These are phyloP conservation scores for Mirza zaza DNA, from an alignment of 2,113 vertebrate genomes.

Conservation along the genomic window DNA sequence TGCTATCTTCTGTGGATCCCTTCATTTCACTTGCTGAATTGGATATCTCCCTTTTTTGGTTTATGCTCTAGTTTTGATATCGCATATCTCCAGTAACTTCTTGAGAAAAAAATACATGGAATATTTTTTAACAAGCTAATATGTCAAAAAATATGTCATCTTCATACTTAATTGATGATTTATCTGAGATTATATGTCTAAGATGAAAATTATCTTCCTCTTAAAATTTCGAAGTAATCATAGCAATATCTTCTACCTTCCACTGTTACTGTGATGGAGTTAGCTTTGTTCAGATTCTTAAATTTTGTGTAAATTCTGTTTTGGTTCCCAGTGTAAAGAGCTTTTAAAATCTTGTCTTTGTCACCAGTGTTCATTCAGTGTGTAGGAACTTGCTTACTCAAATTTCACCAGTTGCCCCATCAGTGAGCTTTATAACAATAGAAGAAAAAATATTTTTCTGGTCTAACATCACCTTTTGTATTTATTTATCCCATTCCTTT, in stretches of 20 bases:
- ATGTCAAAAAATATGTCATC: not conserved
- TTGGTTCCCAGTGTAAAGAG: not conserved
- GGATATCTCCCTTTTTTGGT: not conserved
- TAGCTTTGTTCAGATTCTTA: not conserved
- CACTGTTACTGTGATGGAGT: not conserved
- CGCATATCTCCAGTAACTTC: not conserved
- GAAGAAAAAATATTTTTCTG: not conserved
- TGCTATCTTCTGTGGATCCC: not conserved
- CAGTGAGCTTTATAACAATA: not conserved
- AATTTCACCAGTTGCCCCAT: not conserved
- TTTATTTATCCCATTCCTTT: not conserved
- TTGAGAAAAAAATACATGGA: not conserved
- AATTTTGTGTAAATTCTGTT: not conserved
- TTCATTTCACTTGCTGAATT: not conserved
- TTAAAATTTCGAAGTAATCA: not conserved
- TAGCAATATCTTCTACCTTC: not conserved
- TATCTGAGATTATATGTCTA: not conserved
- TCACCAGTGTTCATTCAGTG: not conserved
- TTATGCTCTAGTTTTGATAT: not conserved
- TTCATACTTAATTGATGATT: not conserved
- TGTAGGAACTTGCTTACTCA: not conserved
- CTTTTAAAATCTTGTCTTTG: not conserved
- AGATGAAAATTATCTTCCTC: not conserved
- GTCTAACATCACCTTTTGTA: not conserved
- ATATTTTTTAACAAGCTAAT: not conserved